Conservation (phyloP, 2,113 vertebrate species). For the Agelaius tricolor region DNA sequence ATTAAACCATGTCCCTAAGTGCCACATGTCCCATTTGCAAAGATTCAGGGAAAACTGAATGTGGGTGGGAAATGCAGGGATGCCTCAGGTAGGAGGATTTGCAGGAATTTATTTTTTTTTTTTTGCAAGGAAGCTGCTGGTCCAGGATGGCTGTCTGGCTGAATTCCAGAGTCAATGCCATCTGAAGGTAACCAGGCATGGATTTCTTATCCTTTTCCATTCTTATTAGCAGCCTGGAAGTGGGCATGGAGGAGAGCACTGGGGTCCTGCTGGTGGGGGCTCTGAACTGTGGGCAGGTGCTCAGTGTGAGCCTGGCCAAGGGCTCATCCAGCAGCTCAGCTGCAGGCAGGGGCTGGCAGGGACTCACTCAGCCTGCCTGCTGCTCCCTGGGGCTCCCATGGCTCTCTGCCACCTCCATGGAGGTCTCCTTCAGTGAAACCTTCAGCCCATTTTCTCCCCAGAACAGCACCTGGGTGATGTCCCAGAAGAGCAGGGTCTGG, state of each 20-base stretch:
- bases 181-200: background rate
- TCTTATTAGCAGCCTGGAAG: background rate
- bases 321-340: background rate
- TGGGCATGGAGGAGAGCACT: background rate
- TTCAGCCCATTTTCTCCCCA: background rate
- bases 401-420: background rate
- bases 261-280: background rate
- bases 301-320: rapidly evolving
- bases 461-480: background rate
- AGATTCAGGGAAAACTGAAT: background rate
- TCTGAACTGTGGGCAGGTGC: background rate
- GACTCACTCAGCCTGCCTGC: background rate
- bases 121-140: background rate
- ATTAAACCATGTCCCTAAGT: background rate
- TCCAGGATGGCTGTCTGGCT: background rate
- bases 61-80: background rate
- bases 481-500: background rate
- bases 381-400: background rate
- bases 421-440: background rate
- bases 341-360: background rate
- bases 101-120: background rate
- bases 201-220: background rate
- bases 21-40: background rate
- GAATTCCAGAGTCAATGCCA: background rate
- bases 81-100: background rate